Evolutionary conservation across 2,888 invertebrate species (phyloP), one percentile per base, ranked within the genome.

Genomic region (Apeira syringaria): DNA sequence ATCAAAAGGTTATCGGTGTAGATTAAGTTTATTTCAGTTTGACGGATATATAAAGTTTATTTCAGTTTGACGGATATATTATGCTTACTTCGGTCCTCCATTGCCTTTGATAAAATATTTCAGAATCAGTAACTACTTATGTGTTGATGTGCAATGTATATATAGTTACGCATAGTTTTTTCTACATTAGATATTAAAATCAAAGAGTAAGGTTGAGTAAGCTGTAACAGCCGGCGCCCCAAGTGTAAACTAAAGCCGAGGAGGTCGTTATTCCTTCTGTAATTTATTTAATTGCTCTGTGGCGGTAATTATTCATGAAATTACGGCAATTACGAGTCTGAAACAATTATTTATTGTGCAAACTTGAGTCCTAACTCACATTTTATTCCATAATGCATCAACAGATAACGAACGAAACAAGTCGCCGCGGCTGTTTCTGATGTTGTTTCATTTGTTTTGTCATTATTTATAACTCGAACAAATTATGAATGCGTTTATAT

Each of bases 221-320:
- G 68, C 56, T 74, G 77, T 73, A 77, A 65, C 84, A 83, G 72
- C 78, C 72, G 73, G 69, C 79, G 70, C 86, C 85, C 86, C 68
- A 80, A 83, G 78, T 85, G 76, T 69, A 80, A 88, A 86, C 86
- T 85, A 86, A 80, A 80, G 70, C 84, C 72, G 80, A 82, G 80
- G 81, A 82, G 87, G 74, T 78, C 87, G 86, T 86, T 85, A 86
- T 80, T 87, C 79, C 80, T 75, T 77, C 77, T 71, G 80, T 88
- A 87, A 89, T 89, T 89, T 88, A 89, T 89, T 86, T 89, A 89
- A 89, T 89, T 89, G 88, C 88, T 80, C 82, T 87, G 82, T 80
- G 87, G 86, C 80, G 75, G 87, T 85, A 87, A 89, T 89, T 89
- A 89, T 88, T 89, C 89, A 89, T 89, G 87, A 88, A 89, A 89